Base-by-base conservation (phyloP, 1,140 invertebrate genomes). In the Lepeophtheirus salmonis region DNA sequence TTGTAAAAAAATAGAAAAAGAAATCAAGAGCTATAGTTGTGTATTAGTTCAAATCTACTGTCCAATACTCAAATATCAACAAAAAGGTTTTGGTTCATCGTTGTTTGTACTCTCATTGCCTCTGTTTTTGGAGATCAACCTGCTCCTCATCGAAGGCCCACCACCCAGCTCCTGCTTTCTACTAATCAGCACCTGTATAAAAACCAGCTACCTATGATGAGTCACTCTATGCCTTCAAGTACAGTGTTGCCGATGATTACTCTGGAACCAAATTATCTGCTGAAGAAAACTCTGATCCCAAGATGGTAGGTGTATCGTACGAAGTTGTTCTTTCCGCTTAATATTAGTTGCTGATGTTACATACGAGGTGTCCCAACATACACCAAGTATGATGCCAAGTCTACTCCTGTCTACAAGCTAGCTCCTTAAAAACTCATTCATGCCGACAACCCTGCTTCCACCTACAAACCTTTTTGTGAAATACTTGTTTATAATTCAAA, bases 301-400 rank as follows among this genome's bases (percentile, higher is more conserved):
- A 65, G 48, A 48, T 50, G 12, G 61, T 62, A 12, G 58, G 18
- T 20, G 64, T 63, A 3, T 61, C 59, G 23, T 65, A 65, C 56
- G 21, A 25, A 3, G 63, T 64, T 13, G 52, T 20, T 10, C 62
- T 64, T n/a, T 62, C 64, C 23, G 64, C 61, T 17, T 26, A 52
- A 62, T 63, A 17, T 63, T 56, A 17, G 62, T 63, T 2, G 62
- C 63, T 30, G 50, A 63, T 61, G 63, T 63, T 10, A 16, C 13
- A 24, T 63, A 64, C 41, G 63, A 62, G 56, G 59, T 60, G 54
- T 17, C 20, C 59, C 59, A 14, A 20, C n/a, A n/a, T 58, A 58
- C 18, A 14, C 22, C 22, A 49, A 24, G 10, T 58, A 58, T 21
- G 30, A 58, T 3, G 14, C 56, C 52, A 24, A 20, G 18, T 20